Conservation (phyloP, 2,888 invertebrate genomes). For the Limnephilus marmoratus region DNA sequence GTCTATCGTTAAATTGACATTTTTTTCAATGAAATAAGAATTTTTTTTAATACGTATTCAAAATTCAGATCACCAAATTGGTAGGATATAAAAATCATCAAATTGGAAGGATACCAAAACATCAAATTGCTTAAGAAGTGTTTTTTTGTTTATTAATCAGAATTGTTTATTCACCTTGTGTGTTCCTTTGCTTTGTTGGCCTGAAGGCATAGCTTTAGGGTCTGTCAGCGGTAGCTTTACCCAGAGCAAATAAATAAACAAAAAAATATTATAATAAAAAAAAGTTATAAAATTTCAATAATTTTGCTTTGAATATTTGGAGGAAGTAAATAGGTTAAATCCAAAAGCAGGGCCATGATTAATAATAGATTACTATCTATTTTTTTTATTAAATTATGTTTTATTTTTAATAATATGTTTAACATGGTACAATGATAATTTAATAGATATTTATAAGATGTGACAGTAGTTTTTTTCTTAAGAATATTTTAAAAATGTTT, state of each 20-base stretch:
- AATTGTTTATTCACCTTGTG: background rate
- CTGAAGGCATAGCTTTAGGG: constrained; percentile 2
- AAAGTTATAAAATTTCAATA: background rate
- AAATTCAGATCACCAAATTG: background rate
- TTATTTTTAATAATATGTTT: no score
- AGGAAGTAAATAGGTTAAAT: background rate
- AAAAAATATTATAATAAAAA: background rate
- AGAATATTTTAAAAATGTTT: no score
- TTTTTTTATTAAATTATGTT: no score
- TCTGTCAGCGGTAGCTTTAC: constrained; percentile 2
- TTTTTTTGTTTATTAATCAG: background rate
- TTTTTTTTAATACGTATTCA: background rate
- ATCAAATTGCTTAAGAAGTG: background rate
- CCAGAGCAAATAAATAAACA: background rate
- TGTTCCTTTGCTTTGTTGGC: background rate
- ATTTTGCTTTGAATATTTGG: background rate
- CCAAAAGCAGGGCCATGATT: background rate
- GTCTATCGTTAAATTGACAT: no score
- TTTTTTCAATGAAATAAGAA: background rate
- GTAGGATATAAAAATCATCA: background rate
- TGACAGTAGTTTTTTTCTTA: no score
- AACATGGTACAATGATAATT: no score
- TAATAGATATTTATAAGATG: no score
- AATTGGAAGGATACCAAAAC: background rate
- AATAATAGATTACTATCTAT: background rate